Conservation (phyloP, 2,888 invertebrate species). For the Ochropleura leucogaster region DNA sequence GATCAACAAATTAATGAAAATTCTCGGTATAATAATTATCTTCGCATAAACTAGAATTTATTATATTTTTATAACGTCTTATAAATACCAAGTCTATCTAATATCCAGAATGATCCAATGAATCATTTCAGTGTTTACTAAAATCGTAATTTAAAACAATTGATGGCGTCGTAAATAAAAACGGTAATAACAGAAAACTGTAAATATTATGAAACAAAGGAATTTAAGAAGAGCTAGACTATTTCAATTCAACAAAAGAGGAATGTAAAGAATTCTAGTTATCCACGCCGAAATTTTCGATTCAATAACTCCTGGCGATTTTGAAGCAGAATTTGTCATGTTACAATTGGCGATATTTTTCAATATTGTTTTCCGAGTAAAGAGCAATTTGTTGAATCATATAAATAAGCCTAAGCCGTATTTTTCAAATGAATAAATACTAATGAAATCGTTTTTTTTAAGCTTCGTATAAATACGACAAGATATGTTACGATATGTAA, state of each 20-base stretch:
- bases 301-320: conserved; percentile 21
- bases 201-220: conserved; percentile 29
- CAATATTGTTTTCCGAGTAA: conserved; percentile 8
- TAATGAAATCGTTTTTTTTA: conserved; percentile 10
- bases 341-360: conserved; percentile 17
- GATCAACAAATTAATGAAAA: conserved; percentile 13
- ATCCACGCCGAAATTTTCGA: neutral
- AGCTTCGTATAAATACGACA: neutral
- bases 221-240: conserved; percentile 23
- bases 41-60: conserved; percentile 15
- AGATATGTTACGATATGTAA: no score
- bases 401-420: neutral
- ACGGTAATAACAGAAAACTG: conserved; percentile 32
- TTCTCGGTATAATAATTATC: conserved; percentile 36
- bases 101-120: conserved; percentile 30
- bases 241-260: neutral
- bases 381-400: conserved; percentile 10
- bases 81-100: conserved; percentile 26
- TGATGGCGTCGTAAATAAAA: conserved; percentile 47
- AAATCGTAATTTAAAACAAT: conserved; percentile 52
- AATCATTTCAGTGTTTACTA: conserved; percentile 47
- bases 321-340: conserved; percentile 10
- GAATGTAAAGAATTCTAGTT: neutral
- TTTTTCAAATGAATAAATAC: neutral
- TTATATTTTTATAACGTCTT: conserved; percentile 15